phyloP scores from a whole-genome alignment of 2,888 invertebrate genomes.

The Rhopalosiphum nymphaeae region DNA sequence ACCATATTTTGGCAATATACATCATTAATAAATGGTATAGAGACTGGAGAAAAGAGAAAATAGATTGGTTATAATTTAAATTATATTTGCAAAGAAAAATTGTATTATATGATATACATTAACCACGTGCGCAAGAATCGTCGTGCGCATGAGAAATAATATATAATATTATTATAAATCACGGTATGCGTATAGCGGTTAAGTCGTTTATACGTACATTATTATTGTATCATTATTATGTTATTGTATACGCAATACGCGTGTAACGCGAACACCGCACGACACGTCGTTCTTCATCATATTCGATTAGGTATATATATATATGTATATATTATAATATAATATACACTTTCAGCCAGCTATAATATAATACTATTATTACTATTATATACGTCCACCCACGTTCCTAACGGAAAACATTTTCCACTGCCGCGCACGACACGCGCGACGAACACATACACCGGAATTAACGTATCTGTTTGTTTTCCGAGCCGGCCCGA shows the following conservation, averaged over 20 bases:
- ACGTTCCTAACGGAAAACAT: not conserved
- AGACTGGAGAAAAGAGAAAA: not conserved
- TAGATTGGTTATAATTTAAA: not conserved
- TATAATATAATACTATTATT: not conserved
- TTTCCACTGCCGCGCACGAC: not conserved
- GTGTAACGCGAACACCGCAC: not conserved
- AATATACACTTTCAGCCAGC: not conserved
- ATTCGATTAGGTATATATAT: not conserved
- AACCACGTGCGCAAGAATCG: not conserved
- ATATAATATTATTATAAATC: not conserved
- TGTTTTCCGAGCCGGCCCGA: constrained; percentile 25
- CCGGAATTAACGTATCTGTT: constrained; percentile 64
- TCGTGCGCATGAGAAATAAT: not conserved
- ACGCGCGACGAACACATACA: not conserved
- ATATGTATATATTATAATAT: not conserved
- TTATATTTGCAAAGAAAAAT: not conserved
- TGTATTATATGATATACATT: not conserved
- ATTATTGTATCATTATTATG: not conserved
- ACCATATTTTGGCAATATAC: not conserved
- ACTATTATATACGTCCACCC: not conserved
- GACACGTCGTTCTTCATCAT: not conserved
- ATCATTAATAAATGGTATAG: not conserved
- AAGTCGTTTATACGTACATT: not conserved
- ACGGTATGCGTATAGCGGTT: not conserved
- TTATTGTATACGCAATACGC: not conserved